These are phyloP conservation scores for Mormyrops attenuatus DNA, from an alignment of 2,797 vertebrate genomes.

Conservation along the genomic window DNA sequence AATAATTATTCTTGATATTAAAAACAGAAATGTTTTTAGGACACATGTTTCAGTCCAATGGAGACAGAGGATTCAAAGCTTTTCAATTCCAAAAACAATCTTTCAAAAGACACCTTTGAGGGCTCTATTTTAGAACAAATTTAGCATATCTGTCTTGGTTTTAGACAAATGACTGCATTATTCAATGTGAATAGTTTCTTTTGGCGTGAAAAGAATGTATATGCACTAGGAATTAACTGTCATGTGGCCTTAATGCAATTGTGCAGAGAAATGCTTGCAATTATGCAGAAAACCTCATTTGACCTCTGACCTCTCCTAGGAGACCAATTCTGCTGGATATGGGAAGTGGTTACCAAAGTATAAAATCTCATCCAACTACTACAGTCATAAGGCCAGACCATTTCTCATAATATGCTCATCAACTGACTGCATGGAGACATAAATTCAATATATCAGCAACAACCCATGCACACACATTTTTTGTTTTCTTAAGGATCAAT, in stretches of 20 bases:
- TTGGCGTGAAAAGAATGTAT: constrained; percentile 60
- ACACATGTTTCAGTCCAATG: constrained; percentile 34
- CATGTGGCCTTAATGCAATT: constrained; percentile 49
- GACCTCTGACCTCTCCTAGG: constrained; percentile 35
- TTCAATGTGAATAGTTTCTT: constrained; percentile 56
- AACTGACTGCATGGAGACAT: constrained; percentile 37
- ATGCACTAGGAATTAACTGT: constrained; percentile 51
- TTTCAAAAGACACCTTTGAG: constrained; percentile 33
- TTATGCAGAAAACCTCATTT: constrained; percentile 45
- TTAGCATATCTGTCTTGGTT: constrained; percentile 54
- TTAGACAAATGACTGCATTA: constrained; percentile 66
- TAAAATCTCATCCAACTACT: constrained; percentile 47
- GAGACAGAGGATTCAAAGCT: background rate
- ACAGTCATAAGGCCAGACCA: constrained; percentile 32
- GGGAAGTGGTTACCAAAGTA: constrained; percentile 44
- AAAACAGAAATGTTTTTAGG: background rate
- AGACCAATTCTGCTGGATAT: constrained; percentile 45
- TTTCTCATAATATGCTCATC: constrained; percentile 38
- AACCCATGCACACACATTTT: background rate
- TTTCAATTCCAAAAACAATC: constrained; percentile 21
- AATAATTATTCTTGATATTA: background rate
- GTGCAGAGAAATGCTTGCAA: constrained; percentile 56
- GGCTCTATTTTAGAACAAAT: constrained; percentile 58
- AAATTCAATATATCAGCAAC: constrained; percentile 23
- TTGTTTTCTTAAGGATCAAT: background rate